Evolutionary conservation across 2,797 vertebrate species (phyloP).

Genomic region (Myiotriccus ornatus): DNA sequence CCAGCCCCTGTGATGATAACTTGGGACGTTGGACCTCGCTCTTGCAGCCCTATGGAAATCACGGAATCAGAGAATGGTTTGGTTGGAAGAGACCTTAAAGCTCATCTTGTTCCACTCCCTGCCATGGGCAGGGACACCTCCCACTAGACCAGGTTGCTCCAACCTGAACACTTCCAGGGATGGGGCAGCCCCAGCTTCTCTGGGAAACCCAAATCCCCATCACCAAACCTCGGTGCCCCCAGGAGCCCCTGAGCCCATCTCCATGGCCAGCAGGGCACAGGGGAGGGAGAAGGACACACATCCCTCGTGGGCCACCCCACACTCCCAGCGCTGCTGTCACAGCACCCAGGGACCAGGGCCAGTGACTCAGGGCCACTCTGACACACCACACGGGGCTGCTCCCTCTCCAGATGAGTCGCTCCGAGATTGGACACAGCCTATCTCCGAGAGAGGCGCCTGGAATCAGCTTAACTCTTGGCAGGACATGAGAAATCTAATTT

Average conservation of each 20-base stretch:
- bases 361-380: slow-evolving; percentile 47
- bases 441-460: not conserved
- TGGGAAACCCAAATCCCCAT: not conserved
- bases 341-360: not conserved
- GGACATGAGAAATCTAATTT: slow-evolving; percentile 39
- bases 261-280: not conserved
- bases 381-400: slow-evolving; percentile 22
- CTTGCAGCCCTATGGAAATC: not conserved
- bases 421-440: not conserved
- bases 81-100: not conserved
- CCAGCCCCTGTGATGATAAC: not conserved
- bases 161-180: not conserved
- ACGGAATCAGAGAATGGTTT: not conserved
- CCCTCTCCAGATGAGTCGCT: not conserved
- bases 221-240: not conserved
- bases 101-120: not conserved
- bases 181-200: not conserved
- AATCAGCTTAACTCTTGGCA: slow-evolving; percentile 52
- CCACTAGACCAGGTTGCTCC: not conserved
- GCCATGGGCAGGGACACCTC: not conserved
- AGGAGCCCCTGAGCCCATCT: not conserved
- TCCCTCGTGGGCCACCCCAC: not conserved
- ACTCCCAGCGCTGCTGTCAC: not conserved
- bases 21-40: not conserved
- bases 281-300: not conserved